These are phyloP conservation scores for Psococerastis gibbosa DNA, from an alignment of 2,888 invertebrate genomes.

Conservation along the genomic window DNA sequence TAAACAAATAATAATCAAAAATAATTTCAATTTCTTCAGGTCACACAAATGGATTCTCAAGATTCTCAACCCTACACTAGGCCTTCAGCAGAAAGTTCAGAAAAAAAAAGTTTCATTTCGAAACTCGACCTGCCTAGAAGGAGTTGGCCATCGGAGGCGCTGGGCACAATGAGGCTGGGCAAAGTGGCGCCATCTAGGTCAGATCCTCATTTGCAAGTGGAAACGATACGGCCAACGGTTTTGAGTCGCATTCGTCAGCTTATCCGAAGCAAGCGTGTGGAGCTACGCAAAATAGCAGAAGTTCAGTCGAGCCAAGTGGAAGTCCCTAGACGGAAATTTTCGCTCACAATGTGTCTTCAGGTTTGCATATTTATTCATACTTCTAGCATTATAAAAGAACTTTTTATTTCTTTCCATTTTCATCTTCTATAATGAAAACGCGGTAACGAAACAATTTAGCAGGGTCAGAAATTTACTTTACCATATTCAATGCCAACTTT, in stretches of 20 bases:
- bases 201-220: neutral
- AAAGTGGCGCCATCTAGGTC: neutral
- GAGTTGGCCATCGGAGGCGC: neutral
- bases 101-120: too few species aligned
- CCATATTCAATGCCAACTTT: too few species aligned
- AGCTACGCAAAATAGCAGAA: neutral
- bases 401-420: too few species aligned
- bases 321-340: neutral
- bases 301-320: neutral
- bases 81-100: neutral
- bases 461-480: too few species aligned
- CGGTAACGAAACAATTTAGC: too few species aligned
- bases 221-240: neutral
- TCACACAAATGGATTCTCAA: neutral
- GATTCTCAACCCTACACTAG: neutral
- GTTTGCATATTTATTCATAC: too few species aligned
- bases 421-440: too few species aligned
- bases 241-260: neutral
- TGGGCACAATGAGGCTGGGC: neutral
- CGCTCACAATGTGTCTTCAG: neutral
- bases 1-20: too few species aligned
- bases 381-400: too few species aligned
- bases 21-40: too few species aligned
- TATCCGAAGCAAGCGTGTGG: neutral
- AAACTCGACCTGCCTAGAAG: neutral